Percentiles rank a stretch among this genome's conserved stretches.
Conservation (phyloP, 1,140 invertebrate species). For the Reticulitermes speratus region DNA sequence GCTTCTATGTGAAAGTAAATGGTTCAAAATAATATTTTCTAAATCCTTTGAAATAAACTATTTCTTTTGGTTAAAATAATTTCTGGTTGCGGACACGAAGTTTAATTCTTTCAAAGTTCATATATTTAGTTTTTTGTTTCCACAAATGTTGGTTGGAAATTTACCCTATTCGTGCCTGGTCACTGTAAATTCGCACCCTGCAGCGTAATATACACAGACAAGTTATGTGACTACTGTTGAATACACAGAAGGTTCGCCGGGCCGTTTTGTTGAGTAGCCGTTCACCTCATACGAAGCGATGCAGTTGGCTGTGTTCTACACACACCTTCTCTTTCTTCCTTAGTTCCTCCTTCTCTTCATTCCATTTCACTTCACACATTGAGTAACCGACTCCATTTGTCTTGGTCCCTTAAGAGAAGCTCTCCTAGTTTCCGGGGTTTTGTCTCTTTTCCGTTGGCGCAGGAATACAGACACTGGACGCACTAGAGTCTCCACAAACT, state of each 20-base stretch:
- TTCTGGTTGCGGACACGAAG: too few relatives aligned
- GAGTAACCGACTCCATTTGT: constrained; percentile 5
- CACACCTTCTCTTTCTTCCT: background rate
- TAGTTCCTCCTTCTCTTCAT: background rate
- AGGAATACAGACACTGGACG: background rate
- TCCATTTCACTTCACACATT: constrained; percentile 9
- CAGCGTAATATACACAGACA: background rate
- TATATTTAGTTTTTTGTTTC: too few relatives aligned
- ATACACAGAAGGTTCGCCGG: background rate
- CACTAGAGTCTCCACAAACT: background rate
- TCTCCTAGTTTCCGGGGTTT: background rate
- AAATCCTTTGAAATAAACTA: too few relatives aligned
- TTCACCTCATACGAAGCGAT: background rate
- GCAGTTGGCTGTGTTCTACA: background rate
- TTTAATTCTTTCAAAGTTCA: too few relatives aligned
- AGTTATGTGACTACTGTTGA: background rate
- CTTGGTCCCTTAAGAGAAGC: background rate
- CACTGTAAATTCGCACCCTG: background rate
- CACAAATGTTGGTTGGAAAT: too few relatives aligned
- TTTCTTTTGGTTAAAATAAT: too few relatives aligned
- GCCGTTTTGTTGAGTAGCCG: background rate
- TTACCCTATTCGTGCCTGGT: background rate
- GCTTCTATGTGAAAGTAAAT: too few relatives aligned
- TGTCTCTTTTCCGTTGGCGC: background rate
- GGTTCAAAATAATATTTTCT: too few relatives aligned